These are phyloP conservation scores for Leptinotarsa texana DNA, from an alignment of 1,140 invertebrate species.

Conservation along the genomic window DNA sequence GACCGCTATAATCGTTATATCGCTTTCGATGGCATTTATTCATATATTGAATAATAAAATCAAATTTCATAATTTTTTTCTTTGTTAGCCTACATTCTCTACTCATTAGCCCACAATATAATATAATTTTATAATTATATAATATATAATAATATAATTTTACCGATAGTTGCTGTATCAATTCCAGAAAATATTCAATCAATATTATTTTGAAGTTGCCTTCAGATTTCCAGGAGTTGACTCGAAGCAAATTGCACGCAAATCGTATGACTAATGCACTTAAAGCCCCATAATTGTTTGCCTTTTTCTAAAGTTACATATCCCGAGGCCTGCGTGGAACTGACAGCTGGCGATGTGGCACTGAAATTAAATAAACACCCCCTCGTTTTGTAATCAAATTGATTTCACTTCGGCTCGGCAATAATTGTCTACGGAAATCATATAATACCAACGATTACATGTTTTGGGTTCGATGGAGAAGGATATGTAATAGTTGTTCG, in stretches of 20 bases:
- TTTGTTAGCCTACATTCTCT: no score
- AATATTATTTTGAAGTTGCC: not conserved
- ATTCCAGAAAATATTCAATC: no score
- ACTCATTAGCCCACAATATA: no score
- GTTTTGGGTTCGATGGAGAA: constrained; percentile 13
- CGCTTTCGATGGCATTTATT: no score
- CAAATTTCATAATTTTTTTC: no score
- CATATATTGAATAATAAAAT: no score
- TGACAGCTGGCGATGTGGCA: constrained; percentile 16
- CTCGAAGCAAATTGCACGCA: not conserved
- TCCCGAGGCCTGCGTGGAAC: not conserved
- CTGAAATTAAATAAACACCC: constrained; percentile 21
- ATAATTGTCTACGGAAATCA: constrained; percentile 22
- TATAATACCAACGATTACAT: constrained; percentile 16
- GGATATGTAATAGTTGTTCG: constrained; percentile 5
- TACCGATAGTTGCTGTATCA: no score
- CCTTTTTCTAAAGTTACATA: constrained; percentile 9
- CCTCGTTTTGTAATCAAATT: constrained; percentile 22
- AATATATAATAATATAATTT: no score
- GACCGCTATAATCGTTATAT: no score
- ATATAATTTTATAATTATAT: no score
- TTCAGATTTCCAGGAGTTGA: not conserved
- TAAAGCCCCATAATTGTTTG: constrained; percentile 9
- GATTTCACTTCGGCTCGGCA: constrained; percentile 15
- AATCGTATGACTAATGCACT: not conserved